Percentiles rank a stretch among this genome's conserved stretches.
These are phyloP conservation scores for Baryphthengus martii DNA, from an alignment of 2,113 vertebrate species.

Conservation along the genomic window DNA sequence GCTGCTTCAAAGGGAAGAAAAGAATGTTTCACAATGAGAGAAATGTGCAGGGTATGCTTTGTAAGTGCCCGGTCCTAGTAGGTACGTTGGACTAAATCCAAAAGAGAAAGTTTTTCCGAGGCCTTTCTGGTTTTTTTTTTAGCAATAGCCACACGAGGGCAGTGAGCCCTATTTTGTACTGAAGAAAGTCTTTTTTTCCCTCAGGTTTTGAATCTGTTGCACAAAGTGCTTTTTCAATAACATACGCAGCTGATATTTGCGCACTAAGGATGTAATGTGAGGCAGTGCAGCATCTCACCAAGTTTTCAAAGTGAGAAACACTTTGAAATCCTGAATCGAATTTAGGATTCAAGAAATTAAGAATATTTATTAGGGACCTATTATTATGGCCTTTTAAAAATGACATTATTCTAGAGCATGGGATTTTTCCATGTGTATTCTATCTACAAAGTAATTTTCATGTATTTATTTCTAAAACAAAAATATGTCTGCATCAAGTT, in stretches of 20 bases:
- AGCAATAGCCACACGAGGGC: neutral
- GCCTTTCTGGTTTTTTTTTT: neutral
- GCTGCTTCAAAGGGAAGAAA: neutral
- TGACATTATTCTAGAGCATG: neutral
- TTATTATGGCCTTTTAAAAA: neutral
- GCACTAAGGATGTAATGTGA: neutral
- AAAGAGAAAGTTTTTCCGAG: rapidly evolving
- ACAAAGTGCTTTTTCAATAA: neutral
- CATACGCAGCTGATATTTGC: neutral
- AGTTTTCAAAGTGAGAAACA: neutral
- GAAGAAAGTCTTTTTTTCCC: neutral
- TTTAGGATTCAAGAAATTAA: neutral
- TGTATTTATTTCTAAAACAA: neutral
- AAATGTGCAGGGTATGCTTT: neutral
- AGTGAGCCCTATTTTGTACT: neutral
- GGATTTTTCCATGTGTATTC: neutral
- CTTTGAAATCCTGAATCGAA: neutral
- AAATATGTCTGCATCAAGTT: neutral
- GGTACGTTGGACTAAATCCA: neutral
- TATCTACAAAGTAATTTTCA: neutral
- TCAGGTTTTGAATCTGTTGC: neutral
- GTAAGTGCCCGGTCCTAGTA: neutral
- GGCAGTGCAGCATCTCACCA: neutral
- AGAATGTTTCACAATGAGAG: neutral
- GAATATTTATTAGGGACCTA: neutral